These are phyloP conservation scores for Ormia ochracea DNA, from an alignment of 2,888 invertebrate species.

Conservation along the genomic window DNA sequence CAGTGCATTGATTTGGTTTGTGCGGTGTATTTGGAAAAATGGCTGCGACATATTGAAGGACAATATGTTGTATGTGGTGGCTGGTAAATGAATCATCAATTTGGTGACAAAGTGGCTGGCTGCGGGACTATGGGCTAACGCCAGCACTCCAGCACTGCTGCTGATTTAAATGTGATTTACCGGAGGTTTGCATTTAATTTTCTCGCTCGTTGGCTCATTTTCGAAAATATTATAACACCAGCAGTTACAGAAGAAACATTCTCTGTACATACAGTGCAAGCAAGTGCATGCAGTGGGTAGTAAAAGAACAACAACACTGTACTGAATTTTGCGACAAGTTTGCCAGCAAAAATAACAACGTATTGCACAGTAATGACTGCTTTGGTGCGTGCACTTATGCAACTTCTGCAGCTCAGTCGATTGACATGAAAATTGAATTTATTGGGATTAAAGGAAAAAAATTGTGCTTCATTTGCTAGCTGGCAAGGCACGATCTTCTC, in stretches of 20 bases:
- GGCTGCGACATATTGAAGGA: slow-evolving; percentile 40
- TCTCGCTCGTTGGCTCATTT: slow-evolving; percentile 22
- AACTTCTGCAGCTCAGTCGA: slow-evolving; percentile 71
- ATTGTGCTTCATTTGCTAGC: neutral
- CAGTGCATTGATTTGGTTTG: slow-evolving; percentile 40
- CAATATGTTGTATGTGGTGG: slow-evolving; percentile 45
- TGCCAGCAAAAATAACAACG: slow-evolving; percentile 2
- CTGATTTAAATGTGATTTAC: slow-evolving; percentile 58
- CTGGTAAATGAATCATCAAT: slow-evolving; percentile 44
- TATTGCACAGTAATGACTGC: slow-evolving; percentile 32
- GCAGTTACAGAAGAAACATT: neutral
- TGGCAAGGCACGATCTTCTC: no score
- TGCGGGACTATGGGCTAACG: neutral
- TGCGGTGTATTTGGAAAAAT: slow-evolving; percentile 29
- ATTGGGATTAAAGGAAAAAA: slow-evolving; percentile 68
- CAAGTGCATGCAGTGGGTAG: no score
- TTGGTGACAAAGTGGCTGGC: slow-evolving; percentile 23
- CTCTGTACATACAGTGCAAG: neutral
- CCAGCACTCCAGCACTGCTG: slow-evolving; percentile 2
- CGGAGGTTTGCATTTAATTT: slow-evolving; percentile 47
- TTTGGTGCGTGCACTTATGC: slow-evolving; percentile 71
- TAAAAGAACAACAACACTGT: neutral
- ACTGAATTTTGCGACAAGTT: neutral
- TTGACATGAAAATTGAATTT: slow-evolving; percentile 74
- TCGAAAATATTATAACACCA: slow-evolving; percentile 5